Percentiles rank a stretch among this genome's conserved stretches.
phyloP scores from a whole-genome alignment of 2,888 invertebrate genomes.

The Salpingus planirostris region DNA sequence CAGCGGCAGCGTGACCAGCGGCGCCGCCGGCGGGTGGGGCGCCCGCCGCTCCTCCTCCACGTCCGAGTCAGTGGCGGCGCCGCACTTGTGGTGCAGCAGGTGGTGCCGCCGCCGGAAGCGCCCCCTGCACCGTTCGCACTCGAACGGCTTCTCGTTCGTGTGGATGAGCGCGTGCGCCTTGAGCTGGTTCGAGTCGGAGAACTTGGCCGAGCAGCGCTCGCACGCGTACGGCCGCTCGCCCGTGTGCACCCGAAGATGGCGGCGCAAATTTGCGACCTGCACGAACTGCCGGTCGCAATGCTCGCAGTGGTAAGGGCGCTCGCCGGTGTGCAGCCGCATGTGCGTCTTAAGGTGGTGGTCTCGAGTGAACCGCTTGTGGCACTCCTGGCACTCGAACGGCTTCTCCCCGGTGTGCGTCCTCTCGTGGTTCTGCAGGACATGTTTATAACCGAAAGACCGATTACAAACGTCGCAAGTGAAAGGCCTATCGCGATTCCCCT shows the following conservation, averaged over 20 bases:
- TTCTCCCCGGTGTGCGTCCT: conserved; percentile 92
- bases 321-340: conserved; percentile 86
- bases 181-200: conserved; percentile 86
- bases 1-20: conserved; percentile 33
- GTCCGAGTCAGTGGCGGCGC: conserved; percentile 38
- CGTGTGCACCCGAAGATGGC: conserved; percentile 84
- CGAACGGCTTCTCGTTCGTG: conserved; percentile 83
- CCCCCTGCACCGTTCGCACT: conserved; percentile 66
- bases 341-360: conserved; percentile 92
- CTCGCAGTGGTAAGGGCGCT: conserved; percentile 85
- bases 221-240: conserved; percentile 87
- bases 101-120: conserved; percentile 81
- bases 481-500: conserved; percentile 57
- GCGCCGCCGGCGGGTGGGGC: conserved; percentile 43
- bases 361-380: conserved; percentile 83
- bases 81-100: conserved; percentile 76
- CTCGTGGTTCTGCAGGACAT: conserved; percentile 89
- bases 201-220: conserved; percentile 74
- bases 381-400: conserved; percentile 86
- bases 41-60: conserved; percentile 35
- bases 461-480: conserved; percentile 85
- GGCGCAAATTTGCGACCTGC: conserved; percentile 78
- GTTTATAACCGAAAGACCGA: conserved; percentile 87
- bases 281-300: conserved; percentile 90
- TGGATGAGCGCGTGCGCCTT: conserved; percentile 85